phyloP scores from a whole-genome alignment of 2,888 invertebrate genomes.

The Hoplodrina blanda region DNA sequence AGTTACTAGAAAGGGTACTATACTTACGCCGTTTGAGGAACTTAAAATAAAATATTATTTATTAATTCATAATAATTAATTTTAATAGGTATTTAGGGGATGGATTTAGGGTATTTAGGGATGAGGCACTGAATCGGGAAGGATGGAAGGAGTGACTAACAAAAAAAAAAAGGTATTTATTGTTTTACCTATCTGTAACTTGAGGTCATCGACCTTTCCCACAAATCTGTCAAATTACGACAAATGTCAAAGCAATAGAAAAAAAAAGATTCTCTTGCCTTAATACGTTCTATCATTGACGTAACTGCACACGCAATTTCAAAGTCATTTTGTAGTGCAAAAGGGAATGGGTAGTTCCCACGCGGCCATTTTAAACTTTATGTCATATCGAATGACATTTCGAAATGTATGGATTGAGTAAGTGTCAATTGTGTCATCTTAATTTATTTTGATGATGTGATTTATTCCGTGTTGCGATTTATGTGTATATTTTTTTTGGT shows the following conservation, averaged over 20 bases:
- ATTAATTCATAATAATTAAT: too few relatives aligned
- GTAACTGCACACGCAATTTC: conserved; percentile 21
- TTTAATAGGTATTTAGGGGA: too few relatives aligned
- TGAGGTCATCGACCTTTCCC: not conserved
- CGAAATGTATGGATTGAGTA: conserved; percentile 2
- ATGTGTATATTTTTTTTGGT: too few relatives aligned
- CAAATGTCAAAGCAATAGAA: conserved; percentile 10
- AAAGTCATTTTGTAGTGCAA: conserved; percentile 11
- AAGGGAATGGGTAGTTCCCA: conserved; percentile 25
- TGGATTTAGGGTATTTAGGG: too few relatives aligned
- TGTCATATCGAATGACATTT: conserved; percentile 17
- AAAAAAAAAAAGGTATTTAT: too few relatives aligned
- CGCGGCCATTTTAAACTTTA: conserved; percentile 1
- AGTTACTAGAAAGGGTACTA: too few relatives aligned
- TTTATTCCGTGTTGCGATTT: not conserved
- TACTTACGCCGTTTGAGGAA: too few relatives aligned
- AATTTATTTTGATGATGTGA: not conserved
- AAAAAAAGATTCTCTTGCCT: not conserved
- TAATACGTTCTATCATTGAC: conserved; percentile 1
- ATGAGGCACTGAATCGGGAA: too few relatives aligned
- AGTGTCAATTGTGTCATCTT: conserved; percentile 1
- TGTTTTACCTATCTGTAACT: too few relatives aligned
- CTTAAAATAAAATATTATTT: too few relatives aligned
- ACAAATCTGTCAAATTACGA: not conserved
- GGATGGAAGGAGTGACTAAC: too few relatives aligned